These are phyloP conservation scores for Chromobotia macracanthus DNA, from an alignment of 2,797 vertebrate genomes.

Conservation along the genomic window DNA sequence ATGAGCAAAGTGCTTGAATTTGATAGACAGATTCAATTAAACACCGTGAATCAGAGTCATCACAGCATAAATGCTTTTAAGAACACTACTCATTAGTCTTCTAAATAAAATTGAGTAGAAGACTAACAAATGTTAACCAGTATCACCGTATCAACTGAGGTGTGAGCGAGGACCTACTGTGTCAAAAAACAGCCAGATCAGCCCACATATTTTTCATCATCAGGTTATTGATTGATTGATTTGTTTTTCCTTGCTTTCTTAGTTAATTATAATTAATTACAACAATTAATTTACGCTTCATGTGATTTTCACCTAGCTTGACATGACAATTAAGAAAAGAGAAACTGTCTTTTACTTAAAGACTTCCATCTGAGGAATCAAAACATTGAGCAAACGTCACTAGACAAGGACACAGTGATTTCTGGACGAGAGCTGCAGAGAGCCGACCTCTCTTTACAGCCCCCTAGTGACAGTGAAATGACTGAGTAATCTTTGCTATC, in stretches of 20 bases:
- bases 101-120: no score
- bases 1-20: background rate
- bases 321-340: background rate
- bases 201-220: background rate
- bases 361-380: background rate
- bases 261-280: background rate
- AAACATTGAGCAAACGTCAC: background rate
- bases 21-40: no score
- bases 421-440: conserved; percentile 10
- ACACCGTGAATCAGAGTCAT: no score
- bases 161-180: background rate
- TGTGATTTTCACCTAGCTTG: background rate
- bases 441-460: conserved; percentile 16
- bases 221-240: background rate
- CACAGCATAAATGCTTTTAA: no score
- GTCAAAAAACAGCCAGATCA: background rate
- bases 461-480: conserved; percentile 53
- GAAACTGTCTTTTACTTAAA: background rate
- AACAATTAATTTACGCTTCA: background rate
- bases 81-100: no score
- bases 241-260: background rate
- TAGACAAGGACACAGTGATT: background rate
- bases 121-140: background rate
- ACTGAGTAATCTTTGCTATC: conserved; percentile 58
- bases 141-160: background rate